phyloP scores from a whole-genome alignment of 2,888 invertebrate genomes.

The Koerneria pararmatus region DNA sequence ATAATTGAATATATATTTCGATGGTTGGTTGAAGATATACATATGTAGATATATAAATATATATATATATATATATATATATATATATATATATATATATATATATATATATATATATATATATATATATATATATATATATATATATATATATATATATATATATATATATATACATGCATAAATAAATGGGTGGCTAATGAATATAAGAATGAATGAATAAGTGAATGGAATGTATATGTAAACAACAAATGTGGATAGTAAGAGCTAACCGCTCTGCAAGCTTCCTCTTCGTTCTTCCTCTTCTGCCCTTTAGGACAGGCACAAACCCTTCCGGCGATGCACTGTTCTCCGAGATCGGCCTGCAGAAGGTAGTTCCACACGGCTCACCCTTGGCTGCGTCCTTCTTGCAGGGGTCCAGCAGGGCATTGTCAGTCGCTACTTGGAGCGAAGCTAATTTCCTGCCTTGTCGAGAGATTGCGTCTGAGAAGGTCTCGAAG shows the following conservation, averaged over 20 bases:
- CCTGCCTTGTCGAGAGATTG: conserved; percentile 33
- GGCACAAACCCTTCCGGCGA: conserved; percentile 45
- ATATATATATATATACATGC: no score
- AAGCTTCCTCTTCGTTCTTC: conserved; percentile 35
- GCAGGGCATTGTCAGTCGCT: conserved; percentile 37
- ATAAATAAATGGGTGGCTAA: no score
- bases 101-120: no score
- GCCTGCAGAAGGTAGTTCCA: conserved; percentile 43
- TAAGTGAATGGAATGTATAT: conserved; percentile 2
- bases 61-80: no score
- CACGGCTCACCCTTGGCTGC: conserved; percentile 37
- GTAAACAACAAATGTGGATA: neutral
- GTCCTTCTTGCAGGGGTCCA: conserved; percentile 40
- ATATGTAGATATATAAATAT: no score
- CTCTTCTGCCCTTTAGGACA: conserved; percentile 52
- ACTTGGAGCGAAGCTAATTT: conserved; percentile 39
- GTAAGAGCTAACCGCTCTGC: conserved; percentile 32
- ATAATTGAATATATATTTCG: no score
- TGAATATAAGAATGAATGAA: no score
- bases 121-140: no score
- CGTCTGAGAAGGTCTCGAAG: conserved; percentile 37
- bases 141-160: no score
- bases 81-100: no score
- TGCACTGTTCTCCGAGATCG: conserved; percentile 56
- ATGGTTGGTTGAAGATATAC: no score